Conservation (phyloP, 2,113 vertebrate species). For the Ciconia stormi region DNA sequence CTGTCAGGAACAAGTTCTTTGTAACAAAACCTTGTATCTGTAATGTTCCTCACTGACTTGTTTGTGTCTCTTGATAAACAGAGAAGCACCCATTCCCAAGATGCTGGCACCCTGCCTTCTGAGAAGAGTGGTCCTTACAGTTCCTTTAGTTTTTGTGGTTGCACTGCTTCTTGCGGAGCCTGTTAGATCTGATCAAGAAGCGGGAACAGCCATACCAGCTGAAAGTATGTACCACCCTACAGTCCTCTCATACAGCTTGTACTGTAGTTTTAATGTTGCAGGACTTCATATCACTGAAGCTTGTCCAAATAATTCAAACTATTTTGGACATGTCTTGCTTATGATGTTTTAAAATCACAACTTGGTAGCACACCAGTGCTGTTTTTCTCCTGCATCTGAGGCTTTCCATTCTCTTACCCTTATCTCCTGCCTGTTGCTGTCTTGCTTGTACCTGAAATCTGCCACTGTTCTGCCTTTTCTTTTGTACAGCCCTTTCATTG, state of each 20-base stretch:
- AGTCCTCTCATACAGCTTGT: neutral
- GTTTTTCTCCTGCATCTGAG: neutral
- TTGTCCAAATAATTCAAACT: neutral
- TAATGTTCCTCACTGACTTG: neutral
- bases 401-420: neutral
- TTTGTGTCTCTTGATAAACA: neutral
- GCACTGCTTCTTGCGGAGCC: conserved; percentile 71
- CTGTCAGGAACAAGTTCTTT: neutral
- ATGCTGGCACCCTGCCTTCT: conserved; percentile 50
- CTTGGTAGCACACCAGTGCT: neutral
- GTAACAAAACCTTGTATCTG: neutral
- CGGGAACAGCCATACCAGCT: conserved; percentile 88
- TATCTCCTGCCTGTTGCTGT: neutral
- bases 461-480: neutral
- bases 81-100: neutral
- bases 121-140: conserved; percentile 21
- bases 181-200: conserved; percentile 75
- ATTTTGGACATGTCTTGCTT: neutral
- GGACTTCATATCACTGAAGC: neutral
- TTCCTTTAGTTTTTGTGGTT: conserved; percentile 70
- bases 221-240: conserved; percentile 80
- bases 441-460: neutral
- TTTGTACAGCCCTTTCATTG: neutral
- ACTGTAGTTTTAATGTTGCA: neutral
- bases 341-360: neutral